Evolutionary conservation across 1,140 invertebrate species (phyloP), one percentile per base, ranked within the genome.

Genomic region (Megathymus violae): DNA sequence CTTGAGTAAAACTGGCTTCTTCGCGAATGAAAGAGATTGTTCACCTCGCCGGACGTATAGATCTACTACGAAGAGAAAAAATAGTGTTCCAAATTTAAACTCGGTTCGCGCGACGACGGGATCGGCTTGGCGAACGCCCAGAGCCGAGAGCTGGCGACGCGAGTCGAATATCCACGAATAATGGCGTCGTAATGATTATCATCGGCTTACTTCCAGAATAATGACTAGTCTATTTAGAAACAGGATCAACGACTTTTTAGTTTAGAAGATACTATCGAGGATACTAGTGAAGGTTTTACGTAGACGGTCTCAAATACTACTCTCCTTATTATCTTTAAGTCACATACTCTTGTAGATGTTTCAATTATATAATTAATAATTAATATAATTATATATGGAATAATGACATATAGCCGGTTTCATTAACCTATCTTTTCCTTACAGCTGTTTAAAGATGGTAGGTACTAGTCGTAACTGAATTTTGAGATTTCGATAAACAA

Each of bases 61-160:
- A 80, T 76, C 73, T 77, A 82, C 74, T 80, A 81, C 72, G 67
- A 62, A 65, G 69, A 64, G 65, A 88, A 87, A 89, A 89, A 89
- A 84, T 72, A 72, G 75, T 77, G 83, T 82, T 88, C 83, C 80
- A 89, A 89, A 85, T 84, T 85, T 89, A 89, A 86, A 82, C 79
- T 67, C 69, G 73, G 71, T 77, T n/a, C n/a, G n/a, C n/a, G n/a
- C n/a, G n/a, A 79, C 78, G 79, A 67, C 75, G 80, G 77, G 82
- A 81, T 81, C 75, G 74, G 69, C 73, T 88, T 88, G 85, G 85
- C 85, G 67, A 58, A 60, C 78, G 80, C 76, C 87, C 85, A 89
- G 81, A 78, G 64, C 63, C 63, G 71, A 59, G 17, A 13, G 67
- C 52, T 62, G 46, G 60, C 78, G 74, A 77, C 69, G 69, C 62